phyloP scores from a whole-genome alignment of 2,888 invertebrate genomes.

The Bombyx huttoni region DNA sequence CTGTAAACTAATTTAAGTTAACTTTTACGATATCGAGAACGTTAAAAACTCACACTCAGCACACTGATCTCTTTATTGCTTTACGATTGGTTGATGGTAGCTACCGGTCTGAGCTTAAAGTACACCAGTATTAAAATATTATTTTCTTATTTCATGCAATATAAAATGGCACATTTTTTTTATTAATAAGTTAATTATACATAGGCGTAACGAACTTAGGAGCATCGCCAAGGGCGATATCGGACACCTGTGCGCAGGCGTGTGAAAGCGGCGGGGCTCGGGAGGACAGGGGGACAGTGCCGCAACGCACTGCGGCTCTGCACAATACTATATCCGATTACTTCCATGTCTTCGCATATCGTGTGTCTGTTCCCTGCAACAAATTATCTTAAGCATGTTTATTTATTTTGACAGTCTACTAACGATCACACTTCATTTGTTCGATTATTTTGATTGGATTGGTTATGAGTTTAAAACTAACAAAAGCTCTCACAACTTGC shows the following conservation, averaged over 20 bases:
- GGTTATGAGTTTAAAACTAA: no score
- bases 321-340: constrained; percentile 68
- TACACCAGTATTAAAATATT: neutral
- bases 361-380: constrained; percentile 38
- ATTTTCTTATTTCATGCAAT: neutral
- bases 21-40: no score
- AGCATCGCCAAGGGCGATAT: constrained; percentile 63
- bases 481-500: no score
- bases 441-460: neutral
- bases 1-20: no score
- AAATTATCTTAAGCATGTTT: constrained; percentile 38
- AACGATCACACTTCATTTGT: neutral
- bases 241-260: constrained; percentile 67
- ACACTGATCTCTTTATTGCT: no score
- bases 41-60: no score
- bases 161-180: neutral
- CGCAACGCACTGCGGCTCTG: constrained; percentile 63
- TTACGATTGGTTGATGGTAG: no score
- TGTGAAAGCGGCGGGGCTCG: constrained; percentile 49
- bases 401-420: constrained; percentile 58
- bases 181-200: neutral
- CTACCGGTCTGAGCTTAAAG: no score
- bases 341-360: constrained; percentile 61
- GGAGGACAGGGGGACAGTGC: constrained; percentile 16
- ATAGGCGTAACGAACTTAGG: constrained; percentile 37